Conservation (phyloP, 1,140 invertebrate genomes). For the Brachystomella parvula region DNA sequence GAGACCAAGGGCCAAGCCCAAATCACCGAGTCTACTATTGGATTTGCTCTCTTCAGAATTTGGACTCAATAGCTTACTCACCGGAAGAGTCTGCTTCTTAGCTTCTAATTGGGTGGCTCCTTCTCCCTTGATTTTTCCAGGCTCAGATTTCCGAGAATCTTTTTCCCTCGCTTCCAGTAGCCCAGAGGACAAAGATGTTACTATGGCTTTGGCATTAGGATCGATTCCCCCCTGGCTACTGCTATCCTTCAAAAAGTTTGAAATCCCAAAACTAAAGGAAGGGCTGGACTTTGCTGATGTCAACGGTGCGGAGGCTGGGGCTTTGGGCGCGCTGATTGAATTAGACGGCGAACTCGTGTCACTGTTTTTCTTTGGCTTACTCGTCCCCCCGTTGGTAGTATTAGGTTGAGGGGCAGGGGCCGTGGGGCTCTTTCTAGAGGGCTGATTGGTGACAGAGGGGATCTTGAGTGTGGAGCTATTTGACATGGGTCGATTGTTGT, state of each 20-base stretch:
- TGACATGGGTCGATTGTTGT: not conserved
- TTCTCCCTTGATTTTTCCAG: not conserved
- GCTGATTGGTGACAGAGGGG: conserved; percentile 16
- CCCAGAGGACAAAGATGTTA: not conserved
- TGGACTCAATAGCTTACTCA: conserved; percentile 7
- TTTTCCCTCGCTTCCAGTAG: not conserved
- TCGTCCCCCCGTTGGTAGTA: not conserved
- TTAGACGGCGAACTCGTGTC: not conserved
- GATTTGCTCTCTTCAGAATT: conserved; percentile 1
- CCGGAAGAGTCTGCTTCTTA: not conserved
- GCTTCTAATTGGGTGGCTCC: not conserved
- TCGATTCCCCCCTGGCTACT: not conserved
- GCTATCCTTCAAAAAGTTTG: not conserved
- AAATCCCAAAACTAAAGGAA: conserved; percentile 5
- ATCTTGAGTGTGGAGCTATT: conserved; percentile 22
- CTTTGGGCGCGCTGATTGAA: not conserved
- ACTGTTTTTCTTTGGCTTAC: not conserved
- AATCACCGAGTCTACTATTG: conserved; percentile 5
- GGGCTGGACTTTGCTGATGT: not conserved
- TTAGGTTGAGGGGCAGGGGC: too few species aligned
- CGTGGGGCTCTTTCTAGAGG: not conserved
- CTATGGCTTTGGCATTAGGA: conserved; percentile 1
- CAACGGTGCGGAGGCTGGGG: not conserved
- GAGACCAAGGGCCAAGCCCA: conserved; percentile 13
- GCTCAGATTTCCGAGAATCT: not conserved